Evolutionary conservation across 2,888 invertebrate genomes (phyloP).

Genomic region (Leptarthrus brevirostris): DNA sequence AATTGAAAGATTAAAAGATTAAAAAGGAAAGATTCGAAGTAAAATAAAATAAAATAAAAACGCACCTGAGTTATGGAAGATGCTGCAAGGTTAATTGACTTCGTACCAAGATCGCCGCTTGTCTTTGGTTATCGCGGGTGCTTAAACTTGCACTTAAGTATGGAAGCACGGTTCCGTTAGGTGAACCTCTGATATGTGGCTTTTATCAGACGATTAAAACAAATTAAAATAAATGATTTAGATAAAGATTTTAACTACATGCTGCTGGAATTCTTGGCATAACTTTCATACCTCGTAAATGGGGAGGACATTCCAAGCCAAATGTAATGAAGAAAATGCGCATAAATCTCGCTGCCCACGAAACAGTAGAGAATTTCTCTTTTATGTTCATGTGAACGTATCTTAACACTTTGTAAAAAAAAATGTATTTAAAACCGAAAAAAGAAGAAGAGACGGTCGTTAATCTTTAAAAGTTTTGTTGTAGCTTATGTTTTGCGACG

Average conservation of each 20-base stretch:
- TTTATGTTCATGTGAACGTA: neutral
- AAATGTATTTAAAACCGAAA: too few relatives aligned
- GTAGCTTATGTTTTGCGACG: too few relatives aligned
- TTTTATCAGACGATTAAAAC: conserved; percentile 39
- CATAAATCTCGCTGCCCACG: conserved; percentile 24
- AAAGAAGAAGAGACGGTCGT: too few relatives aligned
- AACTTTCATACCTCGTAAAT: neutral
- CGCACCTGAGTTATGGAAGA: conserved; percentile 13
- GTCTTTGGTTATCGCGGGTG: conserved; percentile 54
- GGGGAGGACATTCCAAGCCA: conserved; percentile 18
- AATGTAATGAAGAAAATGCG: neutral
- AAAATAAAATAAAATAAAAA: too few relatives aligned
- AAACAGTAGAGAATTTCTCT: conserved; percentile 30
- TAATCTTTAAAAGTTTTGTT: too few relatives aligned
- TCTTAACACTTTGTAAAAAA: too few relatives aligned
- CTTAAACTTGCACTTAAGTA: conserved; percentile 25
- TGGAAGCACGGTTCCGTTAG: conserved; percentile 12
- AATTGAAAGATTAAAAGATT: conserved; percentile 18
- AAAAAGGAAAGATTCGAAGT: neutral
- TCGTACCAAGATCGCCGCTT: conserved; percentile 53
- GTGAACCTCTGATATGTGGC: conserved; percentile 18
- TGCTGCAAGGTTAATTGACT: conserved; percentile 43
- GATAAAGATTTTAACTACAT: conserved; percentile 31
- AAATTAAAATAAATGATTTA: conserved; percentile 30
- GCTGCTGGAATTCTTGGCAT: conserved; percentile 2